Percentiles rank a stretch among this genome's conserved stretches.
phyloP scores from a whole-genome alignment of 1,140 invertebrate species.

The Belonocnema kinseyi region DNA sequence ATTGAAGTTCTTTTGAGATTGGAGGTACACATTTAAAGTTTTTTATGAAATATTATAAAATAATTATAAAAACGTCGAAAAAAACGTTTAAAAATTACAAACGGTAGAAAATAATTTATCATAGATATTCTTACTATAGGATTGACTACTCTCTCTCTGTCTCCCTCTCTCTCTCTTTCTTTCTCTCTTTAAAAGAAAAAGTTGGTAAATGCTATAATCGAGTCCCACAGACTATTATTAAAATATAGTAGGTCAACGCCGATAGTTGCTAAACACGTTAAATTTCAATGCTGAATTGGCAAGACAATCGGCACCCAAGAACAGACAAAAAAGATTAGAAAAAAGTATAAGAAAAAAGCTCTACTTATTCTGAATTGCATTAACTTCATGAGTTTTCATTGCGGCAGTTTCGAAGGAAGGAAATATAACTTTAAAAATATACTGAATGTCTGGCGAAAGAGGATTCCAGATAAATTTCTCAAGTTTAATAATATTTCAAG shows the following conservation, averaged over 20 bases:
- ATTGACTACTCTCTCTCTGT: no score
- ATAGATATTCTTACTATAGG: no score
- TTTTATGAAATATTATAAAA: no score
- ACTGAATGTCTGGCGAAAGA: conserved; percentile 26
- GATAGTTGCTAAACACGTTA: conserved; percentile 2
- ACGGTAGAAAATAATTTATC: no score
- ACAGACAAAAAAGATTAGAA: background rate
- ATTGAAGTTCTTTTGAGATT: no score
- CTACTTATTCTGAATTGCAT: conserved; percentile 27
- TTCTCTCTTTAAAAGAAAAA: background rate
- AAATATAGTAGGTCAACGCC: conserved; percentile 10
- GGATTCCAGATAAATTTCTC: conserved; percentile 22
- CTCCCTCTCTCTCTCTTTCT: no score
- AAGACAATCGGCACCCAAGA: background rate
- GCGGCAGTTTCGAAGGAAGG: conserved; percentile 11
- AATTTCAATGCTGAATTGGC: conserved; percentile 15
- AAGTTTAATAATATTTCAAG: conserved; percentile 28
- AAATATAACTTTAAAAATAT: conserved; percentile 26
- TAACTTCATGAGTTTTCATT: conserved; percentile 23
- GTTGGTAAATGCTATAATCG: background rate
- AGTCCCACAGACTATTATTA: background rate
- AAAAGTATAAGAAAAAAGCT: background rate
- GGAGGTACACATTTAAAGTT: no score
- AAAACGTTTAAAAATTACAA: no score
- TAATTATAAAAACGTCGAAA: no score